These are phyloP conservation scores for Micrasema minimum DNA, from an alignment of 1,140 invertebrate species.

Conservation along the genomic window DNA sequence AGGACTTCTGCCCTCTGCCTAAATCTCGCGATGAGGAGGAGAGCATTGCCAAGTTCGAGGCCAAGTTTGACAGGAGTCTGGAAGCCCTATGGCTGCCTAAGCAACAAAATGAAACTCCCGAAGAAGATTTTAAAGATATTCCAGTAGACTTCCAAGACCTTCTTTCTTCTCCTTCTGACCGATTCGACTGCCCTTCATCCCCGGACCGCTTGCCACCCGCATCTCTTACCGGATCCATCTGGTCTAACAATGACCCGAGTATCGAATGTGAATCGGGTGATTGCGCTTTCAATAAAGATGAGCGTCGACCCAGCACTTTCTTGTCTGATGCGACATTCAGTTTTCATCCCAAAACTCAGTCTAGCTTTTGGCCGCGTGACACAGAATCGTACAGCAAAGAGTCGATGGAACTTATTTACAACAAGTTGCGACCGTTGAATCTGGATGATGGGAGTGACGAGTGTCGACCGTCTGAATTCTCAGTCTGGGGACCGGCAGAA, in stretches of 20 bases:
- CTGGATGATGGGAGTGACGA: slow-evolving; percentile 53
- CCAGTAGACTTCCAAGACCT: slow-evolving; percentile 70
- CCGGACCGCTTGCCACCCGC: slow-evolving; percentile 59
- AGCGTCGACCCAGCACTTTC: slow-evolving; percentile 13
- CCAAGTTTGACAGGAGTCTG: slow-evolving; percentile 74
- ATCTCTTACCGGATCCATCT: slow-evolving; percentile 61
- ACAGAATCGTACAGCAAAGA: slow-evolving; percentile 50
- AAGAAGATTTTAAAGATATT: slow-evolving; percentile 68
- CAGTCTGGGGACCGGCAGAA: slow-evolving; percentile 23
- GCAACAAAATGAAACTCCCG: slow-evolving; percentile 60
- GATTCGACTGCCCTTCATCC: slow-evolving; percentile 58
- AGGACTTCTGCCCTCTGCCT: slow-evolving; percentile 57
- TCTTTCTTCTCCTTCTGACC: slow-evolving; percentile 66
- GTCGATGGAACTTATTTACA: slow-evolving; percentile 59
- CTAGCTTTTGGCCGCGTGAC: slow-evolving; percentile 53
- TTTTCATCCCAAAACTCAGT: slow-evolving; percentile 19
- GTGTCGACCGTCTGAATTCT: slow-evolving; percentile 46
- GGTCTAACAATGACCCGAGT: slow-evolving; percentile 57
- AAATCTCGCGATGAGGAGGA: slow-evolving; percentile 65
- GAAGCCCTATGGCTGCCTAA: slow-evolving; percentile 71
- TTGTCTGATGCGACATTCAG: slow-evolving; percentile 19
- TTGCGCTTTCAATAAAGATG: slow-evolving; percentile 4
- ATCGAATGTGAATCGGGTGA: slow-evolving; percentile 28
- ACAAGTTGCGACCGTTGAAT: slow-evolving; percentile 60
- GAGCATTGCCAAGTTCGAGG: slow-evolving; percentile 72